phyloP scores from a whole-genome alignment of 2,888 invertebrate species.

The Podotricha telesiphe region DNA sequence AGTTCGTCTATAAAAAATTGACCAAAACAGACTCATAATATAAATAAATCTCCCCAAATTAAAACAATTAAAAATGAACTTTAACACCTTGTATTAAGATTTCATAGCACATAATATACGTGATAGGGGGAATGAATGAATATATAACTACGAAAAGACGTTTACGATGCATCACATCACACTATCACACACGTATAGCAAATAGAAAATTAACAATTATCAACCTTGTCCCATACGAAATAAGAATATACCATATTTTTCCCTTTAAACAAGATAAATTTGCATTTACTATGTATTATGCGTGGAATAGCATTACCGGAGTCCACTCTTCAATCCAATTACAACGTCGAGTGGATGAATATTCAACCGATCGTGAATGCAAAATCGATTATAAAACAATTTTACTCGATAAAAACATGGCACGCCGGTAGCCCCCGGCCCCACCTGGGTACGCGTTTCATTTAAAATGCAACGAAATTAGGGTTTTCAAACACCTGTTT shows the following conservation, averaged over 20 bases:
- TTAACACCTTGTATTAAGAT: not conserved
- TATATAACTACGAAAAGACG: conserved; percentile 18
- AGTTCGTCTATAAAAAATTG: not conserved
- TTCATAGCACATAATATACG: not conserved
- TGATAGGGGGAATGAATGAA: conserved; percentile 3
- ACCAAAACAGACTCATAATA: conserved; percentile 1
- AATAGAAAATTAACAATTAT: not conserved
- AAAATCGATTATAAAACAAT: conserved; percentile 66
- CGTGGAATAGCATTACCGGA: conserved; percentile 53
- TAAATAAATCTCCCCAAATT: not conserved
- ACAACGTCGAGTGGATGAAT: conserved; percentile 70
- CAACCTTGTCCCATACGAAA: conserved; percentile 19
- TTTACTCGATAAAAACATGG: conserved; percentile 48
- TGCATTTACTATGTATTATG: conserved; percentile 49
- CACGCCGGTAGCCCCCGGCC: conserved; percentile 26
- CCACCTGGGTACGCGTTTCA: conserved; percentile 24
- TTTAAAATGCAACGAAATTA: conserved; percentile 28
- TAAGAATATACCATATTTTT: conserved; percentile 19
- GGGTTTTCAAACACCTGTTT: conserved; percentile 19
- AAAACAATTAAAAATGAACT: not conserved
- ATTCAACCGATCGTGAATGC: conserved; percentile 68
- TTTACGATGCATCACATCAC: conserved; percentile 21
- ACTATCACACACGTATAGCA: not conserved
- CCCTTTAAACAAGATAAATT: conserved; percentile 29
- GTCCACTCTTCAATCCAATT: conserved; percentile 69